Conservation (phyloP, 1,140 invertebrate genomes). For the Chrysopa pallens region DNA sequence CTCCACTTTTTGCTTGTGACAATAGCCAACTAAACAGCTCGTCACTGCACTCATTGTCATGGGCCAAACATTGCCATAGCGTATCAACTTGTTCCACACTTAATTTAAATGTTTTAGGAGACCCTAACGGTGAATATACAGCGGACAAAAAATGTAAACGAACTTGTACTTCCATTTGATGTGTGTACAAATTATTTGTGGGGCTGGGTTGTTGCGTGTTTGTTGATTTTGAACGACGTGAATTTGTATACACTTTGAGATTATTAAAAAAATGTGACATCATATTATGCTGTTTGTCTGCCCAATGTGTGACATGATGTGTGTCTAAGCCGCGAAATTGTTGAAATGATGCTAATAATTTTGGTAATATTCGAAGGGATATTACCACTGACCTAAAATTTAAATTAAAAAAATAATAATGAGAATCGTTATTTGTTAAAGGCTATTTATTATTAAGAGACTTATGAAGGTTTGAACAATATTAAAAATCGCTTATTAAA, state of each 20-base stretch:
- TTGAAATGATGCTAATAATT: conserved; percentile 81
- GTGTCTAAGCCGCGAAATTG: conserved; percentile 68
- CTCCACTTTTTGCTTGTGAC: conserved; percentile 75
- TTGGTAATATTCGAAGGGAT: conserved; percentile 71
- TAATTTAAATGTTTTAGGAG: conserved; percentile 74
- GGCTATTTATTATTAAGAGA: too few relatives aligned
- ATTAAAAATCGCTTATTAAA: too few relatives aligned
- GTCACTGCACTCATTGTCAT: conserved; percentile 66
- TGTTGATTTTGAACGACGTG: conserved; percentile 6
- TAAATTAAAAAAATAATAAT: neutral
- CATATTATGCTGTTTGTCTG: conserved; percentile 76
- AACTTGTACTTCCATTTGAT: conserved; percentile 80
- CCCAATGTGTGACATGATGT: conserved; percentile 70
- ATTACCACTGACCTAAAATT: conserved; percentile 62
- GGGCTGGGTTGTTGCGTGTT: conserved; percentile 11
- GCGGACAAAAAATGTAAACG: conserved; percentile 80
- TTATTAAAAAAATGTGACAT: conserved; percentile 86
- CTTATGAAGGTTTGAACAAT: too few relatives aligned
- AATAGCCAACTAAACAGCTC: conserved; percentile 85
- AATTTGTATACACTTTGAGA: conserved; percentile 37
- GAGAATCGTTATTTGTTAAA: too few relatives aligned
- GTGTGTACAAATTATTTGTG: conserved; percentile 45
- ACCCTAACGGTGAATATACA: conserved; percentile 77
- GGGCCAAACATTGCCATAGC: conserved; percentile 77
- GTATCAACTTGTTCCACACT: conserved; percentile 78